Evolutionary conservation across 2,113 vertebrate genomes (phyloP).

Genomic region (Pluvianellus socialis): DNA sequence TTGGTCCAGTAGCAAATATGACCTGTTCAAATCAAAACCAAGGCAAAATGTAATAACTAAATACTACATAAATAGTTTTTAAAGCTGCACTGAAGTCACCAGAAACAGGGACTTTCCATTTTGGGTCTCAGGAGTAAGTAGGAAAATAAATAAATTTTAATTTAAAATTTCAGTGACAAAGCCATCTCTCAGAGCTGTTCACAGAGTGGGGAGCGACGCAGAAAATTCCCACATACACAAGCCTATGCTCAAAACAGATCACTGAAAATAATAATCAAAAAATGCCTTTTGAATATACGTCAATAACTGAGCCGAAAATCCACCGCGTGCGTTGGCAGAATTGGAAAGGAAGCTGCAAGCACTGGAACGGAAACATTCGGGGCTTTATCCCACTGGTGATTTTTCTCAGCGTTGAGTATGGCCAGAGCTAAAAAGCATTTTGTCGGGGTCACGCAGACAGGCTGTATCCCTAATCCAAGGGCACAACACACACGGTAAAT

Average conservation of each 20-base stretch:
- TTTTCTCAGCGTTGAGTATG: background rate
- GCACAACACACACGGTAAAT: background rate
- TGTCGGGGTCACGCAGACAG: background rate
- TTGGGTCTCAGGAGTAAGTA: background rate
- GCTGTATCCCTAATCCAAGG: too few relatives aligned
- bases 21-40: background rate
- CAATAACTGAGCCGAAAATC: too few relatives aligned
- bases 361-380: background rate
- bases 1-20: background rate
- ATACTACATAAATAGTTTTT: background rate
- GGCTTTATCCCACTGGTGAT: background rate
- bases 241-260: background rate
- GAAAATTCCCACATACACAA: background rate
- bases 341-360: background rate
- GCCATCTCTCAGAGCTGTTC: background rate
- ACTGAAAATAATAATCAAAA: background rate
- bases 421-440: background rate
- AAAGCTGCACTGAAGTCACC: background rate
- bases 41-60: background rate
- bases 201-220: background rate
- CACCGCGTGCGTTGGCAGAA: background rate
- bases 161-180: background rate
- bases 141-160: background rate
- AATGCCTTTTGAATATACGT: too few relatives aligned
- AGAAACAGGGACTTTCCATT: background rate